Evolutionary conservation across 2,113 vertebrate species (phyloP).

Genomic region (western clawed frog (Xenopus tropicalis)): UCB_Xtro_10.0 CM004447.2:24096501-24097000

Average conservation of each 20-base stretch:
- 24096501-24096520: conserved; percentile 87
- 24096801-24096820: conserved; percentile 98
- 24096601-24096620: conserved; percentile 91
- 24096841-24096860: conserved; percentile 94
- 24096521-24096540: conserved; percentile 89
- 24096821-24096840: conserved; percentile 99
- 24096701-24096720: conserved; percentile 93
- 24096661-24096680: conserved; percentile 98
- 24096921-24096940: conserved; percentile 99
- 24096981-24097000: conserved; percentile 96
- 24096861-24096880: conserved; percentile 97
- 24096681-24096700: conserved; percentile 95
- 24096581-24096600: conserved; percentile 97
- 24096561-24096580: conserved; percentile 83
- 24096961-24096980: conserved; percentile 94
- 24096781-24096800: conserved; percentile 97
- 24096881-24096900: conserved; percentile 93
- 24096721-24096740: conserved; percentile 94
- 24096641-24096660: conserved; percentile 95
- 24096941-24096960: conserved; percentile 92
- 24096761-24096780: conserved; percentile 95
- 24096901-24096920: conserved; percentile 98
- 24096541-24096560: conserved; percentile 86
- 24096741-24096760: conserved; percentile 93
- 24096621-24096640: conserved; percentile 94